Evolutionary conservation across 2,113 vertebrate genomes (phyloP).

Genomic region (Epinephelus moara): DNA sequence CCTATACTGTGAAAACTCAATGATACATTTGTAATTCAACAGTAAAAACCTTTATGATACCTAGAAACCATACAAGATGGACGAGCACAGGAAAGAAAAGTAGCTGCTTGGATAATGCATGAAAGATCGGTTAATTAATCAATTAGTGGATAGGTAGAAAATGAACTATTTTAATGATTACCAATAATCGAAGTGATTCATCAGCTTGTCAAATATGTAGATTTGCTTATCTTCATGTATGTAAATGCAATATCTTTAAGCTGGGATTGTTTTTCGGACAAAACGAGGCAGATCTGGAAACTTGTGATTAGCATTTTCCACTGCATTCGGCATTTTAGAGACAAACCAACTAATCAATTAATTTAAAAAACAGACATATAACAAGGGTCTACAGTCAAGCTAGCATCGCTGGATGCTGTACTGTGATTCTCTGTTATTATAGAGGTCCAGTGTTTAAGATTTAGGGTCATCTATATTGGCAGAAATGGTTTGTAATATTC

Average conservation of each 20-base stretch:
- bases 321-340: not conserved
- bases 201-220: not conserved
- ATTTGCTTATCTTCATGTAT: not conserved
- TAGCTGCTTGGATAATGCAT: not conserved
- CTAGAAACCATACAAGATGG: not conserved
- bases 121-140: not conserved
- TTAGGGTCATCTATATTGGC: too few relatives aligned
- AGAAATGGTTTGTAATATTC: too few relatives aligned
- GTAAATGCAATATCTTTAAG: not conserved
- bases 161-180: not conserved
- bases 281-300: not conserved
- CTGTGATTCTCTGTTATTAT: too few relatives aligned
- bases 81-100: not conserved
- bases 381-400: not conserved
- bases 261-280: not conserved
- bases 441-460: too few relatives aligned
- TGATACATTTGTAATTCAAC: conserved; percentile 2
- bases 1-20: conserved; percentile 22
- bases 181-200: not conserved
- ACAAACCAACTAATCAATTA: not conserved
- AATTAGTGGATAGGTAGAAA: not conserved
- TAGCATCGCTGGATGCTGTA: not conserved
- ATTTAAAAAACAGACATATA: not conserved
- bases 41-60: not conserved
- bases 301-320: not conserved